Conservation (phyloP, 1,140 invertebrate species). For the Coptotermes formosanus region DNA sequence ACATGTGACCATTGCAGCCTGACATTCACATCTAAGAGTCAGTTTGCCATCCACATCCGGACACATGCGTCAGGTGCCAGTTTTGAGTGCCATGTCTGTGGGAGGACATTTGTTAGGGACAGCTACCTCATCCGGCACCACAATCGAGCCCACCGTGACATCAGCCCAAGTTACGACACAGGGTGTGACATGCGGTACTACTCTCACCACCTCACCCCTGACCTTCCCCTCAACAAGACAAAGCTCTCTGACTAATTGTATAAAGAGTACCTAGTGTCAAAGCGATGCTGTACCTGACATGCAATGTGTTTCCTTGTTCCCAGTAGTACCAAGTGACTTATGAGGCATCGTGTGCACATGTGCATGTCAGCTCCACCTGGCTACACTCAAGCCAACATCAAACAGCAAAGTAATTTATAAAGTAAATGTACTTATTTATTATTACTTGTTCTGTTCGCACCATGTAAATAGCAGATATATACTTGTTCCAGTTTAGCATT, state of each 20-base stretch:
- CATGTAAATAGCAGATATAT: not conserved
- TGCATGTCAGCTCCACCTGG: too few species aligned
- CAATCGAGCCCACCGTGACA: constrained; percentile 65
- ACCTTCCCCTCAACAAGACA: constrained; percentile 1
- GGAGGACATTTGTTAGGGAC: constrained; percentile 68
- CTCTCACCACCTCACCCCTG: not conserved
- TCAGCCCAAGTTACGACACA: not conserved
- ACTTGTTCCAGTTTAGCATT: not conserved
- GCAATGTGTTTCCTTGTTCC: not conserved
- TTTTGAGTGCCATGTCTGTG: constrained; percentile 70
- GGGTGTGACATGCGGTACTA: constrained; percentile 13
- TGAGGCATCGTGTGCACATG: too few species aligned
- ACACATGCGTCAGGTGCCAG: constrained; percentile 66
- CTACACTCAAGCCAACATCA: not conserved
- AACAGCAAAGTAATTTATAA: not conserved
- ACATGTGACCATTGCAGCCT: constrained; percentile 69
- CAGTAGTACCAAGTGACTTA: too few species aligned
- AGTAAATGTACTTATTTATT: constrained; percentile 7
- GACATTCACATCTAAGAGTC: constrained; percentile 67
- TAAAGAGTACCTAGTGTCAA: not conserved
- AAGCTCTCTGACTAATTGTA: constrained; percentile 8
- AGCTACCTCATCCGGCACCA: constrained; percentile 73
- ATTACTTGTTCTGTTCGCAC: not conserved
- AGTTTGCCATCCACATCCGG: constrained; percentile 71
- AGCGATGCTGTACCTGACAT: not conserved